Base-by-base conservation (phyloP, 2,888 invertebrate genomes). In the Chloroclystis v-ata region DNA sequence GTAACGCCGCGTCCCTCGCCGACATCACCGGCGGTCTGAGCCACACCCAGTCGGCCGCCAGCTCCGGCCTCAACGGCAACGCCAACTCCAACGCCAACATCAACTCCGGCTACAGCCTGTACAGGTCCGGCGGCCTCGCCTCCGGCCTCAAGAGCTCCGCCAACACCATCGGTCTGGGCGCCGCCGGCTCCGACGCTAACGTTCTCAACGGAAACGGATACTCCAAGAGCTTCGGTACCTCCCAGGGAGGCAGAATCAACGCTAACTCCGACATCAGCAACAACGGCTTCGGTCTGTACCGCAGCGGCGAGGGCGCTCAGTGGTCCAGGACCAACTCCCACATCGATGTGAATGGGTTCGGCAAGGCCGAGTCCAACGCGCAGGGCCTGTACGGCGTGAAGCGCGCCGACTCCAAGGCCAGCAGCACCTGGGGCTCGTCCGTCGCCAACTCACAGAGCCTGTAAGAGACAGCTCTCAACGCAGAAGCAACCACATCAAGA, bases 401-500 rank as follows among this genome's bases (percentile, higher is more conserved):
- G 28, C 20, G 3, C 13, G 50, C 43, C n/a, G 58, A 67, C 0
- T 78, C 75, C 1, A 71, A 70, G 1, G 78, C 77, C 12, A 75
- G 59, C 55, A 61, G 66, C 9, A 61, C 57, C 26, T 60, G 52
- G 42, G 84, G 82, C 40, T 65, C 69, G 7, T 81, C 85, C 2
- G 68, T 63, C 28, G 78, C 86, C 44, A 73, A 78, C 45, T 82
- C 85, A 2, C 63, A 67, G 28, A 71, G 68, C 57, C 59, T 56
- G 24, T 85, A 60, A 74, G 50, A 9, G 44, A n/a, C 13, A 2
- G 32, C 40, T 39, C 49, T 30, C 32, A 12, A 39, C 48, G 8
- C 7, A 38, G 45, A 32, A 67, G 81, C 85, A 82, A 79, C 63
- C 65, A 84, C 76, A 75, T 68, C 71, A 83, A 80, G 86, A 85